Evolutionary conservation across 2,888 invertebrate genomes (phyloP).

Genomic region (Anodontia alba): DNA sequence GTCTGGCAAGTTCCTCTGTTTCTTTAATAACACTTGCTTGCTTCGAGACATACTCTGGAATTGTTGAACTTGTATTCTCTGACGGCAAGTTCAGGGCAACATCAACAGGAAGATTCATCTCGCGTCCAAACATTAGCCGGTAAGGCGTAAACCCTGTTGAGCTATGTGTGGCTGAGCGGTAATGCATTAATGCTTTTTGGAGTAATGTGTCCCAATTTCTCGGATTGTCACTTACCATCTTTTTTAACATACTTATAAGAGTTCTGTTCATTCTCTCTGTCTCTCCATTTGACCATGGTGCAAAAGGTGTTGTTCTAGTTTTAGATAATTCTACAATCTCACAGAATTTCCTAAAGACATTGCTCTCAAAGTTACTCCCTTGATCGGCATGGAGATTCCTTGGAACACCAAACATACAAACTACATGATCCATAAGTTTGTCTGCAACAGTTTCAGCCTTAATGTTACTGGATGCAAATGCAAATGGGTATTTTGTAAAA

Average conservation of each 20-base stretch:
- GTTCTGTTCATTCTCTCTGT: constrained; percentile 15
- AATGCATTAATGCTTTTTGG: constrained; percentile 12
- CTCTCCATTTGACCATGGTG: constrained; percentile 5
- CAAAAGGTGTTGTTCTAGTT: constrained; percentile 19
- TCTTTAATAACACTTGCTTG: neutral
- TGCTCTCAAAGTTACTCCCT: constrained; percentile 15
- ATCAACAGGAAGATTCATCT: constrained; percentile 15
- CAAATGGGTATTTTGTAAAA: constrained; percentile 18
- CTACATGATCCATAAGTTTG: constrained; percentile 9
- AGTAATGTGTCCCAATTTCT: constrained; percentile 6
- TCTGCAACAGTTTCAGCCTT: constrained; percentile 12
- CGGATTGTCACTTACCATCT: neutral
- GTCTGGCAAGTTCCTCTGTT: constrained; percentile 1
- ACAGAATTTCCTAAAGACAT: neutral
- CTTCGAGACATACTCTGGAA: neutral
- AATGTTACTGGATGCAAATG: neutral
- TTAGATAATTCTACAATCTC: constrained; percentile 2
- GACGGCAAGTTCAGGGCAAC: neutral
- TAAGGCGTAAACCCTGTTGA: constrained; percentile 13
- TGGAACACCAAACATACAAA: constrained; percentile 20
- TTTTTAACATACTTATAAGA: neutral
- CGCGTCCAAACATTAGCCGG: constrained; percentile 1
- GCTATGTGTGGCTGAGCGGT: constrained; percentile 8
- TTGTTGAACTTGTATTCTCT: neutral
- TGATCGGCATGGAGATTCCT: neutral